Evolutionary conservation across 2,113 vertebrate species (phyloP).

Genomic region (Chroicocephalus ridibundus): DNA sequence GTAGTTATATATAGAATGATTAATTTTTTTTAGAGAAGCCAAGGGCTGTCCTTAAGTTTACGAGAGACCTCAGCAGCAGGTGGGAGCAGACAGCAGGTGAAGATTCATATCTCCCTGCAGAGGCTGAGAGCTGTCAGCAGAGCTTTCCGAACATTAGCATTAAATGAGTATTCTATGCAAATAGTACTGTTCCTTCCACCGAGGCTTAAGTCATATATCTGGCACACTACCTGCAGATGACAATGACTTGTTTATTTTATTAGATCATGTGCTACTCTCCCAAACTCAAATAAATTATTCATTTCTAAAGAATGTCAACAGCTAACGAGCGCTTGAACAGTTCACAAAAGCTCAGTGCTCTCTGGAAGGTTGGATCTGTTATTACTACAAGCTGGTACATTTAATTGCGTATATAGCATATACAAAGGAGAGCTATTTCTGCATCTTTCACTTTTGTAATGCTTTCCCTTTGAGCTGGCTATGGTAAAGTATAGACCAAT

Average conservation of each 20-base stretch:
- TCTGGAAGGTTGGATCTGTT: background rate
- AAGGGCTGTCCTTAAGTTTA: conserved; percentile 9
- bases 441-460: background rate
- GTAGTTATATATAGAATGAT: background rate
- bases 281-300: conserved; percentile 50
- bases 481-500: background rate
- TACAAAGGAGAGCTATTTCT: background rate
- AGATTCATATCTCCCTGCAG: conserved; percentile 42
- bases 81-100: conserved; percentile 56
- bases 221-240: conserved; percentile 51
- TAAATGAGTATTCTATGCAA: conserved; percentile 38
- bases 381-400: background rate
- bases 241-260: conserved; percentile 61
- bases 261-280: conserved; percentile 43
- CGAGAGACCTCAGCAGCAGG: conserved; percentile 7
- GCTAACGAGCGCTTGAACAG: background rate
- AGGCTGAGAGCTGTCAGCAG: conserved; percentile 30
- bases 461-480: background rate
- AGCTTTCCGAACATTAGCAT: background rate
- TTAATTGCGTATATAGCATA: background rate
- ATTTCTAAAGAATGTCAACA: conserved; percentile 53
- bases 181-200: background rate
- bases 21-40: background rate
- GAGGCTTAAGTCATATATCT: conserved; percentile 45
- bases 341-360: background rate